A percentile compares a stretch with the other conserved stretches of the same genome.
These are phyloP conservation scores for Aldabrachelys gigantea DNA, from an alignment of 2,113 vertebrate species.

Conservation along the genomic window DNA sequence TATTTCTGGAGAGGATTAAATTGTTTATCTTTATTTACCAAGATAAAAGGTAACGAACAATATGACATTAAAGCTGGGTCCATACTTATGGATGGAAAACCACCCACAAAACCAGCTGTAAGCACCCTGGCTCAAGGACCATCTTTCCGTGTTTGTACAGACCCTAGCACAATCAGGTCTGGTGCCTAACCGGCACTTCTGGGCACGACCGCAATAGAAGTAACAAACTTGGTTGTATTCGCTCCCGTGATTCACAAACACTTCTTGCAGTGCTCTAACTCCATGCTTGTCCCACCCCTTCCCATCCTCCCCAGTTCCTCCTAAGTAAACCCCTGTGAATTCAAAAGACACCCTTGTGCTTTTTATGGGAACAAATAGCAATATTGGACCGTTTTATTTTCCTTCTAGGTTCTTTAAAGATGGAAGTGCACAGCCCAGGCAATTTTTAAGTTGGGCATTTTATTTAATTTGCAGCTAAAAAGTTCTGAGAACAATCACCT, in stretches of 20 bases:
- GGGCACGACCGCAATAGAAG: too few relatives aligned
- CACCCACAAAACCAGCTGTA: not conserved
- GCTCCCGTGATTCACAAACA: not conserved
- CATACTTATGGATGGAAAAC: not conserved
- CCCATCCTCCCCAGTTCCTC: not conserved
- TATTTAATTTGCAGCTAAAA: not conserved
- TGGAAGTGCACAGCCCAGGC: accelerated
- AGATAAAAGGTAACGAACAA: not conserved
- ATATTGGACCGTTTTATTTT: not conserved
- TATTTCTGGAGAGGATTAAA: not conserved
- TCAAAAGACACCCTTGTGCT: not conserved
- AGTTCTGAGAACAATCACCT: not conserved
- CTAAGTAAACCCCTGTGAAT: not conserved
- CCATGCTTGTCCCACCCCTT: too few relatives aligned
- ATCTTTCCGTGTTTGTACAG: not conserved
- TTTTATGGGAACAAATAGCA: not conserved
- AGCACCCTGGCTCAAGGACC: not conserved
- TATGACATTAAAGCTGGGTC: not conserved
- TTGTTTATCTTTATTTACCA: not conserved
- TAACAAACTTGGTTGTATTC: too few relatives aligned
- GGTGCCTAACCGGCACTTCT: not conserved
- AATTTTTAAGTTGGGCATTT: not conserved
- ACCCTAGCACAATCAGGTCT: not conserved
- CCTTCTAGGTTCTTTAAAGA: not conserved
- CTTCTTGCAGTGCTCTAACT: not conserved